Conservation (phyloP, 2,113 vertebrate genomes). For the Erythrolamprus reginae region DNA sequence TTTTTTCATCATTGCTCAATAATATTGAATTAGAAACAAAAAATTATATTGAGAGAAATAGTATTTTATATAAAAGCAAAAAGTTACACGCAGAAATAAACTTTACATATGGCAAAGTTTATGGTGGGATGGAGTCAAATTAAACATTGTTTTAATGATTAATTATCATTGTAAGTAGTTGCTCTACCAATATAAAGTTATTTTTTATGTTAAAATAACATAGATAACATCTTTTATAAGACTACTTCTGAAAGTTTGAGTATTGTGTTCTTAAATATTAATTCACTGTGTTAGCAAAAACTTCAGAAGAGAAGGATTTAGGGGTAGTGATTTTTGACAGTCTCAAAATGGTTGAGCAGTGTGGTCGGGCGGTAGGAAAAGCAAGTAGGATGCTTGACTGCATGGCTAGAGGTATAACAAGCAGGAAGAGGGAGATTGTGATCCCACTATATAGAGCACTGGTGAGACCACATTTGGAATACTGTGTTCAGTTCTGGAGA, state of each 20-base stretch:
- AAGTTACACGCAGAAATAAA: slow-evolving; percentile 12
- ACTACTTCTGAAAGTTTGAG: neutral
- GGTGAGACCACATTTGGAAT: too few relatives aligned
- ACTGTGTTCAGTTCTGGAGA: too few relatives aligned
- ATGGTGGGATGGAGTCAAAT: slow-evolving; percentile 49
- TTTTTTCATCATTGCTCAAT: slow-evolving; percentile 2
- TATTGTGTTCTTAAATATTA: neutral
- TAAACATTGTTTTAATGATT: slow-evolving; percentile 44
- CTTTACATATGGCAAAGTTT: slow-evolving; percentile 40
- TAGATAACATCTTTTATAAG: neutral
- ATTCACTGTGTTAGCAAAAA: too few relatives aligned
- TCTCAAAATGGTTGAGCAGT: too few relatives aligned
- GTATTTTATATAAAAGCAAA: slow-evolving; percentile 36
- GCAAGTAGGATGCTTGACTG: too few relatives aligned
- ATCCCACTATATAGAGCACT: too few relatives aligned
- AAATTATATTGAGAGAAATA: slow-evolving; percentile 10
- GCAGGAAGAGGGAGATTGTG: too few relatives aligned
- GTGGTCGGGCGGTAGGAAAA: too few relatives aligned
- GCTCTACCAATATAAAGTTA: neutral
- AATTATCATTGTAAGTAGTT: slow-evolving; percentile 5
- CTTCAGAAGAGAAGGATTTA: too few relatives aligned
- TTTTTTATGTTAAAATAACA: neutral
- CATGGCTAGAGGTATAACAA: too few relatives aligned
- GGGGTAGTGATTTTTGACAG: too few relatives aligned
- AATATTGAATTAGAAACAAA: slow-evolving; percentile 18